These are phyloP conservation scores for Aegotheles bennettii DNA, from an alignment of 2,113 vertebrate genomes.

Conservation along the genomic window DNA sequence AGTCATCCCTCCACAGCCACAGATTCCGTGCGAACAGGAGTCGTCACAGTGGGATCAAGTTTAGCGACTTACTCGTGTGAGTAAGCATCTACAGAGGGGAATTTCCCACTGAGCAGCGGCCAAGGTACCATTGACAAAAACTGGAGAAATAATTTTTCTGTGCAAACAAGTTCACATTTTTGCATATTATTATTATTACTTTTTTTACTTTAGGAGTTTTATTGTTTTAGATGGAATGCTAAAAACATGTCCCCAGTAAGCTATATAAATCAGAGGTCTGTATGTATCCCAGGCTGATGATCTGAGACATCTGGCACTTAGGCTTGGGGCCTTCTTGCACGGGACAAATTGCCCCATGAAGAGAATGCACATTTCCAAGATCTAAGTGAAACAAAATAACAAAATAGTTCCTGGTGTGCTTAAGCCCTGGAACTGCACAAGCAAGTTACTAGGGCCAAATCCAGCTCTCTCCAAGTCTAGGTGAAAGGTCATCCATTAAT, in stretches of 20 bases:
- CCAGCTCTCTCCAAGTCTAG: neutral
- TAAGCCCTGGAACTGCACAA: neutral
- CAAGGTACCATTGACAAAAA: neutral
- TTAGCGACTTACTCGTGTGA: neutral
- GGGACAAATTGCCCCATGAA: neutral
- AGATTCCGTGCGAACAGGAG: neutral
- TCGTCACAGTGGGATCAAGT: neutral
- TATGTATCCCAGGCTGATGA: neutral
- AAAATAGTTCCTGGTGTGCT: neutral
- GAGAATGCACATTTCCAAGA: neutral
- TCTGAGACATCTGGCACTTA: neutral
- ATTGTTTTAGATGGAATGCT: neutral
- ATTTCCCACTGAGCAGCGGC: neutral
- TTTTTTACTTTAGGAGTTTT: neutral
- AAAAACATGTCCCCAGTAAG: neutral
- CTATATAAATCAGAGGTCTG: neutral
- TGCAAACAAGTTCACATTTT: neutral
- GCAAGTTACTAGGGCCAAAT: neutral
- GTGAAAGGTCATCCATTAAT: neutral
- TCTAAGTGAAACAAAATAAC: neutral
- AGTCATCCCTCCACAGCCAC: neutral
- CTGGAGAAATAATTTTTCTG: neutral
- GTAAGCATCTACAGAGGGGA: neutral
- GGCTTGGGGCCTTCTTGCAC: accelerated
- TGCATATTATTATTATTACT: neutral